Conservation (phyloP, 2,113 vertebrate species). For the Pomatostomus ruficeps region DNA sequence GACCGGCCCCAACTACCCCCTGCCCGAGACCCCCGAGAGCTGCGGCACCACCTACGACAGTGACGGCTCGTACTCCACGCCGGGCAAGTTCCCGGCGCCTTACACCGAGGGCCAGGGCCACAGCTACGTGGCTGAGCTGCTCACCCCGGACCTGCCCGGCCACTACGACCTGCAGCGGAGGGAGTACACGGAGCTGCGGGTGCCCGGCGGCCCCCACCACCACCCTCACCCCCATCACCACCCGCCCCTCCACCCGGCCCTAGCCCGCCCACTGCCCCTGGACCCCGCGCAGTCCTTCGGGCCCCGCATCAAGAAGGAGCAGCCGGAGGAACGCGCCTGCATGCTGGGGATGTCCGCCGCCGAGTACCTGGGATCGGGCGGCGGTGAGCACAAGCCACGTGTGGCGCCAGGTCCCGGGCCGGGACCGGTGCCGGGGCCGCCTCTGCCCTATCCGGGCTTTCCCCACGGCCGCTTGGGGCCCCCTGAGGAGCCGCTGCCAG, state of each 20-base stretch:
- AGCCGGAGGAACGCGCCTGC: constrained; percentile 74
- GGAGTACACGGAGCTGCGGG: constrained; percentile 82
- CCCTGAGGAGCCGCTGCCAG: constrained; percentile 12
- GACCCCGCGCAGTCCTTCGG: constrained; percentile 58
- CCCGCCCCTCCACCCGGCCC: constrained; percentile 18
- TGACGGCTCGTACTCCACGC: constrained; percentile 69
- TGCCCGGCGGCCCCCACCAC: constrained; percentile 41
- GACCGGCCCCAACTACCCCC: constrained; percentile 70
- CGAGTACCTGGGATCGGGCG: constrained; percentile 69
- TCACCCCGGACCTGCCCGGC: constrained; percentile 70
- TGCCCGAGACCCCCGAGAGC: constrained; percentile 89
- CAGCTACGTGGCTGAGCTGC: constrained; percentile 87
- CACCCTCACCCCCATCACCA: constrained; percentile 37
- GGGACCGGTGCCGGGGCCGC: constrained; percentile 1
- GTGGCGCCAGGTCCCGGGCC: constrained; percentile 25
- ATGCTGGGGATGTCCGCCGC: constrained; percentile 71
- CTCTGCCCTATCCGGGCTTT: constrained; percentile 65
- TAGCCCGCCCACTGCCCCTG: constrained; percentile 20
- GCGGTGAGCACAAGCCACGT: constrained; percentile 67
- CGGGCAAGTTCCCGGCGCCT: constrained; percentile 42
- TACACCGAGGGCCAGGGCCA: constrained; percentile 70
- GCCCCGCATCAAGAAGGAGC: constrained; percentile 85
- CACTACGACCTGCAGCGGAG: constrained; percentile 55
- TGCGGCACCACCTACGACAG: constrained; percentile 77
- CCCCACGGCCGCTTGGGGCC: constrained; percentile 57